Evolutionary conservation across 2,797 vertebrate species (phyloP).

Genomic region (Paguma larvata): DNA sequence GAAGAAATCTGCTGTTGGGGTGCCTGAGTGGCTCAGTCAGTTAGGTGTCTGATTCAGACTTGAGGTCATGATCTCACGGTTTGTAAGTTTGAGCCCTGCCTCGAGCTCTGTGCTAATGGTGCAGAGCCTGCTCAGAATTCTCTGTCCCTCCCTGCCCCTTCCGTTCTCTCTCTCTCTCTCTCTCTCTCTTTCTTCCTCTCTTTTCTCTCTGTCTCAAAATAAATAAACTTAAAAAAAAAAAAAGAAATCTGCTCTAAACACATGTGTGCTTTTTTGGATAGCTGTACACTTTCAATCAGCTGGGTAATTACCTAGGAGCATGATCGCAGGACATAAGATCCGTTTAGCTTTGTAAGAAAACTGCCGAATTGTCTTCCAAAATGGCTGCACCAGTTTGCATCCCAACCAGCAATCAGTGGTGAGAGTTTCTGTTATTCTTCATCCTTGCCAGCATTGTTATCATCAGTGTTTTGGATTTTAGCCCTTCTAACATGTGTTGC

Average conservation of each 20-base stretch:
- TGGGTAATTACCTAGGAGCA: not conserved
- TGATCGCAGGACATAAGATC: not conserved
- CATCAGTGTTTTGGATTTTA: not conserved
- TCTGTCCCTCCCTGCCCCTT: too few relatives aligned
- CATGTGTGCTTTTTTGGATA: not conserved
- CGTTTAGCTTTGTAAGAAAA: not conserved
- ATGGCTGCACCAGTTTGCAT: not conserved
- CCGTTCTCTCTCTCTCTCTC: too few relatives aligned
- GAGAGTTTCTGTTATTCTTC: not conserved
- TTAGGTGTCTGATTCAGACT: too few relatives aligned
- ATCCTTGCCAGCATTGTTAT: not conserved
- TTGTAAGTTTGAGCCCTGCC: too few relatives aligned
- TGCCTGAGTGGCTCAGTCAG: too few relatives aligned
- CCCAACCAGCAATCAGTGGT: accelerated
- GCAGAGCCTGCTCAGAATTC: too few relatives aligned
- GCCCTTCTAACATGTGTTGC: not conserved
- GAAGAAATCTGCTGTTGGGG: not conserved
- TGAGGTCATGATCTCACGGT: too few relatives aligned
- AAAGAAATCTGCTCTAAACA: not conserved
- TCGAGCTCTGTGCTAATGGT: too few relatives aligned
- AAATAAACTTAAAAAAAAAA: too few relatives aligned
- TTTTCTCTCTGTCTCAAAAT: too few relatives aligned
- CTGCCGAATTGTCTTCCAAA: not conserved
- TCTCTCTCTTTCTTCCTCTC: too few relatives aligned
- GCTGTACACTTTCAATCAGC: not conserved